These are phyloP conservation scores for Acrossocheilus wenchowensis DNA, from an alignment of 2,797 vertebrate species.

Conservation along the genomic window DNA sequence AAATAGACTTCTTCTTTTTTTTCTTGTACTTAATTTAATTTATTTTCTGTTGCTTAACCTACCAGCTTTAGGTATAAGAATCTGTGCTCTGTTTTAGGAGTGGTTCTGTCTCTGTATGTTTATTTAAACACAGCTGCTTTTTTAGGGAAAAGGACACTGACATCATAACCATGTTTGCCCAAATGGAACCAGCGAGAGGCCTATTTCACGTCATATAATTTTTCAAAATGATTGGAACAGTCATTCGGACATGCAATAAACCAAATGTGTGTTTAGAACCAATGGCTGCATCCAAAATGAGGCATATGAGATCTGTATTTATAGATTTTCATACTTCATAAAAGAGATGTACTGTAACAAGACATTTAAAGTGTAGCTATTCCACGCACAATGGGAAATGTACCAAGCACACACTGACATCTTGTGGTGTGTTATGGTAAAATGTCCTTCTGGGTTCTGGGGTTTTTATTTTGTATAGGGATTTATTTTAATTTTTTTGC, in stretches of 20 bases:
- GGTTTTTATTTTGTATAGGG: not conserved
- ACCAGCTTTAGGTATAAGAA: not conserved
- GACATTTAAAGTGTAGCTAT: not conserved
- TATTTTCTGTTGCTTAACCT: not conserved
- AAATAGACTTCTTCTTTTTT: constrained; percentile 16
- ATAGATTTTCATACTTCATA: not conserved
- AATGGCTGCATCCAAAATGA: not conserved
- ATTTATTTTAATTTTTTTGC: not conserved
- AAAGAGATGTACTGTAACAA: not conserved
- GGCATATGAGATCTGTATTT: not conserved
- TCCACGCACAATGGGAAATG: not conserved
- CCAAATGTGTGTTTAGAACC: not conserved
- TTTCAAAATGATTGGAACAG: constrained; percentile 8
- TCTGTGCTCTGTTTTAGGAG: constrained; percentile 25
- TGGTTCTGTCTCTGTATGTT: constrained; percentile 33
- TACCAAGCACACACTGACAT: constrained; percentile 30
- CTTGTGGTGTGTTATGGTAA: constrained; percentile 40
- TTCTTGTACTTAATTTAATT: not conserved
- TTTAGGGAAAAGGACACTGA: constrained; percentile 32
- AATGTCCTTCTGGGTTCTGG: not conserved
- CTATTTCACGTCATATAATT: not conserved
- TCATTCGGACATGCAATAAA: constrained; percentile 8
- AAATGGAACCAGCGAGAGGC: constrained; percentile 18
- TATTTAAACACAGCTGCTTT: constrained; percentile 48
- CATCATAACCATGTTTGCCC: constrained; percentile 40